Conservation (phyloP, 2,797 vertebrate species). For the Xenops minutus region DNA sequence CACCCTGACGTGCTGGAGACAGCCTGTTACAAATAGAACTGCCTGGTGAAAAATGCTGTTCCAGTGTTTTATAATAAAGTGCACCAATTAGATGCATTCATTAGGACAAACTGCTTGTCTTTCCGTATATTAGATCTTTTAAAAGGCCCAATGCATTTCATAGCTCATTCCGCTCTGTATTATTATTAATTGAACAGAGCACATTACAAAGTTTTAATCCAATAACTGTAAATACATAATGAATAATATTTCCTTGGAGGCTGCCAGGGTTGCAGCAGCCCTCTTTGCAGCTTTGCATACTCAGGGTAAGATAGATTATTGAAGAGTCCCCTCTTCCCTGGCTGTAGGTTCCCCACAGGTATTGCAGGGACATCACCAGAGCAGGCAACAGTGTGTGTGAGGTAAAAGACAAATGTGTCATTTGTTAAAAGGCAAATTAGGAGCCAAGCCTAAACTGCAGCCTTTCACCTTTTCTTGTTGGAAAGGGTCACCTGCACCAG, state of each 20-base stretch:
- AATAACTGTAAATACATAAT: slow-evolving; percentile 77
- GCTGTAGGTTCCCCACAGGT: not conserved
- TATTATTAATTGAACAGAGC: slow-evolving; percentile 79
- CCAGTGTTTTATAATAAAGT: slow-evolving; percentile 83
- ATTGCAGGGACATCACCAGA: not conserved
- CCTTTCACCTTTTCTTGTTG: slow-evolving; percentile 7
- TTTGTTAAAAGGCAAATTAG: slow-evolving; percentile 43
- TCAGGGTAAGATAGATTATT: slow-evolving; percentile 6
- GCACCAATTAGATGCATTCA: slow-evolving; percentile 82
- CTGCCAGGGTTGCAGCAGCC: slow-evolving; percentile 15
- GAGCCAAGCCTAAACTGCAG: not conserved
- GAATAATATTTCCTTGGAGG: slow-evolving; percentile 72
- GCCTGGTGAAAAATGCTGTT: slow-evolving; percentile 80
- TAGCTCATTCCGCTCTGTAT: slow-evolving; percentile 61
- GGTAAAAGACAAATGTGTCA: slow-evolving; percentile 16
- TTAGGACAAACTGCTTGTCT: slow-evolving; percentile 83
- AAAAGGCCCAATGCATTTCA: slow-evolving; percentile 74
- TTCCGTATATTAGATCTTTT: slow-evolving; percentile 76
- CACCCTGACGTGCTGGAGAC: slow-evolving; percentile 76
- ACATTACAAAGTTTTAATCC: slow-evolving; percentile 74
- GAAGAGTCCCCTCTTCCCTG: not conserved
- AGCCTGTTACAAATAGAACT: slow-evolving; percentile 83
- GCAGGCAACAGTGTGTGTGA: not conserved
- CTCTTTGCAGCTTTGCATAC: not conserved
- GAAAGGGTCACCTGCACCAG: not conserved